A percentile compares a stretch with the other conserved stretches of the same genome.
Evolutionary conservation across 2,113 vertebrate genomes (phyloP).

Genomic region (Diadophis punctatus): DNA sequence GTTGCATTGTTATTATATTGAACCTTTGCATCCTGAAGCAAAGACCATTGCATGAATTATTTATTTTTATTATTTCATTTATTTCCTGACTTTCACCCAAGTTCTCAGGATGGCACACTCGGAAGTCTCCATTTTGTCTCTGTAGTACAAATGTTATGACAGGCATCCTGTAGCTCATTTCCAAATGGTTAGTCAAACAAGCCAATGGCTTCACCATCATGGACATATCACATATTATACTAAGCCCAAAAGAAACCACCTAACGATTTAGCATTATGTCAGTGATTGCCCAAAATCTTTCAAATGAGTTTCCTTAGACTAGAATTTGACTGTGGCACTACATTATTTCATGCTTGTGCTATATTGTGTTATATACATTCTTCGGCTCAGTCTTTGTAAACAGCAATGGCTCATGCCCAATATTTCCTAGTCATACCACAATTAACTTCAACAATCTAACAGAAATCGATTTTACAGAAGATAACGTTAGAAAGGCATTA

Average conservation of each 20-base stretch:
- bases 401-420: too few relatives aligned
- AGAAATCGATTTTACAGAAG: too few relatives aligned
- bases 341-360: neutral
- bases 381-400: too few relatives aligned
- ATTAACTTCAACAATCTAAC: too few relatives aligned
- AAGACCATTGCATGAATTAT: neutral
- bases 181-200: neutral
- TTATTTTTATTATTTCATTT: neutral
- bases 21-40: neutral
- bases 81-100: neutral
- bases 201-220: neutral
- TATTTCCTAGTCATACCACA: too few relatives aligned
- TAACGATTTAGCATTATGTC: neutral
- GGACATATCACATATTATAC: neutral
- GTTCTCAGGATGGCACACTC: neutral
- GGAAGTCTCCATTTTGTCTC: neutral
- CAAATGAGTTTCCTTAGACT: neutral
- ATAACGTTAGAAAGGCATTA: too few relatives aligned
- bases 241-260: neutral
- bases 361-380: too few relatives aligned
- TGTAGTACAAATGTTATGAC: neutral
- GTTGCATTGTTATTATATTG: neutral
- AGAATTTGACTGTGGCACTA: neutral
- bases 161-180: neutral
- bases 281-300: neutral